phyloP scores from a whole-genome alignment of 2,888 invertebrate genomes.

The Lymantria monacha region DNA sequence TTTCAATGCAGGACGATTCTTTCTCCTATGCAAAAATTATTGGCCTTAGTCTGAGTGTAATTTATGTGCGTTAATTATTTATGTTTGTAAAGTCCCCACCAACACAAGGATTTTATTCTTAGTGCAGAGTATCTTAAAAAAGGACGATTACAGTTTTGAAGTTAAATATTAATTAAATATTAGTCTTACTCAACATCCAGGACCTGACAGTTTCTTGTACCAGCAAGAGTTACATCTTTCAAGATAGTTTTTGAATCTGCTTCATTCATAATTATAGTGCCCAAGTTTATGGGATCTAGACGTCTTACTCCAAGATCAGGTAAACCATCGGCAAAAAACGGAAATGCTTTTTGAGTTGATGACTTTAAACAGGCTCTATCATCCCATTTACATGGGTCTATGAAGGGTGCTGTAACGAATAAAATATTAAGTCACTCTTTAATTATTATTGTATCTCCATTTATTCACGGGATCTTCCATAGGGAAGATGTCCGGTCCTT shows the following conservation, averaged over 20 bases:
- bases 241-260: neutral
- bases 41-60: too few species aligned
- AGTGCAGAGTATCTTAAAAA: too few species aligned
- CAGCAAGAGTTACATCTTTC: neutral
- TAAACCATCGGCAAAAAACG: constrained; percentile 23
- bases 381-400: constrained; percentile 20
- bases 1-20: too few species aligned
- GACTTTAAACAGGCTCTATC: constrained; percentile 30
- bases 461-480: too few species aligned
- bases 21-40: too few species aligned
- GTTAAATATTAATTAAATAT: neutral
- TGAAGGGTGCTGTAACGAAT: neutral
- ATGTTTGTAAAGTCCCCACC: too few species aligned
- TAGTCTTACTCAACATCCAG: neutral
- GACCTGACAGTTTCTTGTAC: neutral
- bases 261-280: neutral
- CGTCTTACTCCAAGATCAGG: constrained; percentile 24
- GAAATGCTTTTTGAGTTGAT: constrained; percentile 23
- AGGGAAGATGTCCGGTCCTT: too few species aligned
- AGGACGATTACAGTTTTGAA: neutral
- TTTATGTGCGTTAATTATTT: too few species aligned
- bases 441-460: too few species aligned
- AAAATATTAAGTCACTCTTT: neutral
- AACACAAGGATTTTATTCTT: neutral
- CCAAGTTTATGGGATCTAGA: constrained; percentile 25